A percentile compares a stretch with the other conserved stretches of the same genome.
Conservation (phyloP, 2,797 vertebrate genomes). For the Gallinago stenura region DNA sequence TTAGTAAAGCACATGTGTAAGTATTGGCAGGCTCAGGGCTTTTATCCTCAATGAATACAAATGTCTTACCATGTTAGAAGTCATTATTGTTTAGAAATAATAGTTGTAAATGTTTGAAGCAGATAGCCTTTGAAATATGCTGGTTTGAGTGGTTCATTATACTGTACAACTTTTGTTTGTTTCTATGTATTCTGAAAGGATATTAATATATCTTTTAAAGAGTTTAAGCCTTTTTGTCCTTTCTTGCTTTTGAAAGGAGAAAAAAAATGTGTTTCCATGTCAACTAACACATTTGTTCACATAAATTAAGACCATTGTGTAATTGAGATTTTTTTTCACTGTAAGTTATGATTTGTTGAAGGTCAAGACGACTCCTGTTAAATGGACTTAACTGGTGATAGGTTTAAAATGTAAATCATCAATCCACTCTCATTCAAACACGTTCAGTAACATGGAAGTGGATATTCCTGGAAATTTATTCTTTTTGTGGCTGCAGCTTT, state of each 20-base stretch:
- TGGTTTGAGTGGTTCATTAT: background rate
- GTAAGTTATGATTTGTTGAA: background rate
- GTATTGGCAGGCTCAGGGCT: conserved; percentile 40
- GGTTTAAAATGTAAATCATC: background rate
- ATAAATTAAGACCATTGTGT: background rate
- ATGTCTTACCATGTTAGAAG: conserved; percentile 39
- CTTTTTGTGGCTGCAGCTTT: background rate
- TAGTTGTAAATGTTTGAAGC: conserved; percentile 49
- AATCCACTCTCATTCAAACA: background rate
- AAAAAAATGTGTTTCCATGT: conserved; percentile 42
- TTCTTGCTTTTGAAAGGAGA: conserved; percentile 3
- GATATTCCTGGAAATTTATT: background rate
- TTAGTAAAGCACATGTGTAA: conserved; percentile 44
- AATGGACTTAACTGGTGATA: background rate
- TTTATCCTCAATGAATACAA: conserved; percentile 65
- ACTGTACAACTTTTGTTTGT: conserved; percentile 22
- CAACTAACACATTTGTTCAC: conserved; percentile 30
- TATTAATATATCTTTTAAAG: conserved; percentile 31
- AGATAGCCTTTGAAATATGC: conserved; percentile 42
- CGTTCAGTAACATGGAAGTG: background rate
- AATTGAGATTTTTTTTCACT: conserved; percentile 8
- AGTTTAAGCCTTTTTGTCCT: conserved; percentile 6
- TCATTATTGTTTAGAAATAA: conserved; percentile 61
- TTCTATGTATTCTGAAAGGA: conserved; percentile 11
- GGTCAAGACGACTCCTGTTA: background rate